Conservation (phyloP, 92 coral and sea anemone species). For the Zoanthus sociatus region DNA sequence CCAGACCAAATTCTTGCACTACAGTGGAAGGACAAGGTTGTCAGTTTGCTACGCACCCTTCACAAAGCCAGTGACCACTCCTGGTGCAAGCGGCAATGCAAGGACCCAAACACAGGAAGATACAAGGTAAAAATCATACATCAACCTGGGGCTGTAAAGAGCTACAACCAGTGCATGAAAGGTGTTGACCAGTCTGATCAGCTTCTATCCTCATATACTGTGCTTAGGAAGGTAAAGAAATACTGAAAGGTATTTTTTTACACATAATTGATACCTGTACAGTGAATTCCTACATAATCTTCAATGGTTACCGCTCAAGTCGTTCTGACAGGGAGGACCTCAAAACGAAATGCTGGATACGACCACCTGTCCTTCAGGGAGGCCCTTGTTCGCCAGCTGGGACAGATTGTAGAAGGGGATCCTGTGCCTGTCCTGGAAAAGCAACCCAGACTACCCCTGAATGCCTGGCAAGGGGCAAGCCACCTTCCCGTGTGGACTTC, state of each 20-base stretch:
- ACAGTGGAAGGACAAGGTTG: conserved; percentile 55
- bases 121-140: conserved; percentile 27
- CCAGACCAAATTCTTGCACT: conserved; percentile 27
- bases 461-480: conserved; percentile 47
- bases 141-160: conserved; percentile 17
- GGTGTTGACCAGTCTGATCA: conserved; percentile 58
- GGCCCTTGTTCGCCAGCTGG: conserved; percentile 7
- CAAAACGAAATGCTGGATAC: neutral
- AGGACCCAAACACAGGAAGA: conserved; percentile 38
- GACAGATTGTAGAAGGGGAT: neutral
- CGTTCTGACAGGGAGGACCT: conserved; percentile 40
- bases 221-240: conserved; percentile 39
- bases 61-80: conserved; percentile 15
- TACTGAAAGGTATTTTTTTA: conserved; percentile 55
- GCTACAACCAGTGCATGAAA: conserved; percentile 52
- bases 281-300: conserved; percentile 41
- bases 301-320: neutral
- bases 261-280: conserved; percentile 55
- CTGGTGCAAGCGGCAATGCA: neutral
- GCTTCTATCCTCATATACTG: conserved; percentile 40
- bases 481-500: conserved; percentile 32
- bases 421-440: conserved; percentile 19
- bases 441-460: conserved; percentile 38
- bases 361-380: neutral
- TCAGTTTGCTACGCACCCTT: conserved; percentile 33